These are phyloP conservation scores for Conomelus anceps DNA, from an alignment of 2,888 invertebrate species.

Conservation along the genomic window DNA sequence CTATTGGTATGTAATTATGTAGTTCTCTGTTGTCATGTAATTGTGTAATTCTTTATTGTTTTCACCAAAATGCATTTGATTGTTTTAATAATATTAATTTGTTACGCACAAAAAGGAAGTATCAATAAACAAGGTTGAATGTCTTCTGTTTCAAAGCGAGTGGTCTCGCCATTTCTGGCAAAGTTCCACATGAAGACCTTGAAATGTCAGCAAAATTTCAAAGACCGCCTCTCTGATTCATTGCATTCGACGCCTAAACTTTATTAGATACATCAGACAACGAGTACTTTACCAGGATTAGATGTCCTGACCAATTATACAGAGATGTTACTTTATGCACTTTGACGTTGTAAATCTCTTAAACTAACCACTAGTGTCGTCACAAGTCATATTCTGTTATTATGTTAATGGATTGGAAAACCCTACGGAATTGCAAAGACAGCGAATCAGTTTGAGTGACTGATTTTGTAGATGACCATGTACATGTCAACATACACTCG, in stretches of 20 bases:
- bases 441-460: neutral
- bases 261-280: neutral
- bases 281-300: neutral
- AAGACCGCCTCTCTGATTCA: neutral
- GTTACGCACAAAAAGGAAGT: neutral
- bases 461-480: neutral
- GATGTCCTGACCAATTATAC: neutral
- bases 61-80: too few species aligned
- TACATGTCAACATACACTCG: neutral
- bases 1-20: too few species aligned
- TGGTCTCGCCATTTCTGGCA: neutral
- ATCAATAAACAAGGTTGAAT: neutral
- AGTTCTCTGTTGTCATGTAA: too few species aligned
- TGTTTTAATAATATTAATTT: too few species aligned
- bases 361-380: neutral
- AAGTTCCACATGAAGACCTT: neutral
- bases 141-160: neutral
- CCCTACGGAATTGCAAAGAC: neutral
- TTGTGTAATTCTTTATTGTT: neutral
- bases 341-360: neutral
- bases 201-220: constrained; percentile 1
- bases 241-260: neutral
- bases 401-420: neutral
- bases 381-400: neutral
- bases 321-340: neutral